These are phyloP conservation scores for Amblyjoppa proteus DNA, from an alignment of 2,888 invertebrate genomes.

Conservation along the genomic window DNA sequence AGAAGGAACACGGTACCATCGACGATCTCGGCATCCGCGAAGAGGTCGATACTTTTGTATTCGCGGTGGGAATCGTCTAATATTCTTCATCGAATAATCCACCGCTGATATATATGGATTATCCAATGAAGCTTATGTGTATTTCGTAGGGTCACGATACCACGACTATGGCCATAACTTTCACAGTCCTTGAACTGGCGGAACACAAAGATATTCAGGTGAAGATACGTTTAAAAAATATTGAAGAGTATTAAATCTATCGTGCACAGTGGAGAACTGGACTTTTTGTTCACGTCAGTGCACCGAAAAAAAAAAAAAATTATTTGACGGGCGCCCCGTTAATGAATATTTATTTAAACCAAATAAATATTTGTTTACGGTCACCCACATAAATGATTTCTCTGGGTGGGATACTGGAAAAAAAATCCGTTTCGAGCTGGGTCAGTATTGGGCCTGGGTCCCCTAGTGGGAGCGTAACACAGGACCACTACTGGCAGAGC, in stretches of 20 bases:
- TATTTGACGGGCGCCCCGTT: too few relatives aligned
- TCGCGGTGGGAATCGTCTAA: constrained; percentile 53
- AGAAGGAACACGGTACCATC: constrained; percentile 54
- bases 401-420: too few relatives aligned
- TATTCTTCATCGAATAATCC: not conserved
- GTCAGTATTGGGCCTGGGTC: too few relatives aligned
- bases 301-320: too few relatives aligned
- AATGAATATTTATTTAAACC: too few relatives aligned
- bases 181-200: constrained; percentile 65
- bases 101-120: not conserved
- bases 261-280: too few relatives aligned
- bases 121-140: not conserved
- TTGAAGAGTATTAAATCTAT: not conserved
- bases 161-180: constrained; percentile 61
- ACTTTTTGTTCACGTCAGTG: too few relatives aligned
- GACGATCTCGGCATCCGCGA: constrained; percentile 69
- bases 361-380: too few relatives aligned
- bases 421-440: too few relatives aligned
- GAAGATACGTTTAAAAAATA: not conserved
- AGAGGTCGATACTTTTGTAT: constrained; percentile 70
- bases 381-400: too few relatives aligned
- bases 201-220: constrained; percentile 67
- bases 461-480: too few relatives aligned
- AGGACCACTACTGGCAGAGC: too few relatives aligned
- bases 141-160: constrained; percentile 68